Conservation (phyloP, 2,113 vertebrate genomes). For the Paracanthobrama guichenoti region DNA sequence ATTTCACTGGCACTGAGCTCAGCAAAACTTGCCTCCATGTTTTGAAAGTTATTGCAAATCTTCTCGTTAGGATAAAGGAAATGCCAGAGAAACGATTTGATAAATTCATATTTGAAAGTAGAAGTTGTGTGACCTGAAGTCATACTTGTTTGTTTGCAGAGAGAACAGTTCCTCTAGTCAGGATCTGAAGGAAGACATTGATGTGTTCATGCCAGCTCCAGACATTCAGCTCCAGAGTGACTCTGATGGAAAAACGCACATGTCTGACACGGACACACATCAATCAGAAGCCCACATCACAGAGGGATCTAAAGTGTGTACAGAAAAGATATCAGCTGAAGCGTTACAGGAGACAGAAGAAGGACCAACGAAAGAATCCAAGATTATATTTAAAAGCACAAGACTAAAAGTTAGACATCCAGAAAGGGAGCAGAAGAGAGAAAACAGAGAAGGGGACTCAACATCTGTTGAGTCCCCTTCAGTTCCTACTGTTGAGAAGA, state of each 20-base stretch:
- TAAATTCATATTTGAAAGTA: not conserved
- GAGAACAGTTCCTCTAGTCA: slow-evolving; percentile 70
- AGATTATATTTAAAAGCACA: not conserved
- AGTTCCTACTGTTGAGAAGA: not conserved
- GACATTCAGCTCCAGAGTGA: slow-evolving; percentile 62
- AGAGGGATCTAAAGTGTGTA: not conserved
- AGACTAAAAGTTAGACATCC: not conserved
- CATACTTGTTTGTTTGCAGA: slow-evolving; percentile 38
- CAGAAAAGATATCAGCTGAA: not conserved
- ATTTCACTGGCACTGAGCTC: not conserved
- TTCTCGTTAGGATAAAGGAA: not conserved
- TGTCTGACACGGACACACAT: not conserved
- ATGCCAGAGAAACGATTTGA: not conserved
- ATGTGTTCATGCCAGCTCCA: slow-evolving; percentile 62
- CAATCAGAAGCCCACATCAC: not conserved
- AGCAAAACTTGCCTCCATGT: not conserved
- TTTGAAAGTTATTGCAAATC: not conserved
- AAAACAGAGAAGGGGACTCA: slow-evolving; percentile 23
- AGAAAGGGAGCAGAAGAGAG: not conserved
- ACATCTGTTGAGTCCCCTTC: not conserved
- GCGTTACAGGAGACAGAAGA: not conserved
- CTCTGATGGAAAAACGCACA: slow-evolving; percentile 61
- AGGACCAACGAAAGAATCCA: not conserved
- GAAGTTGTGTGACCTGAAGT: not conserved
- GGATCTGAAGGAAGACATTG: slow-evolving; percentile 72